These are phyloP conservation scores for Anarsia innoxiella DNA, from an alignment of 2,888 invertebrate genomes.

Conservation along the genomic window DNA sequence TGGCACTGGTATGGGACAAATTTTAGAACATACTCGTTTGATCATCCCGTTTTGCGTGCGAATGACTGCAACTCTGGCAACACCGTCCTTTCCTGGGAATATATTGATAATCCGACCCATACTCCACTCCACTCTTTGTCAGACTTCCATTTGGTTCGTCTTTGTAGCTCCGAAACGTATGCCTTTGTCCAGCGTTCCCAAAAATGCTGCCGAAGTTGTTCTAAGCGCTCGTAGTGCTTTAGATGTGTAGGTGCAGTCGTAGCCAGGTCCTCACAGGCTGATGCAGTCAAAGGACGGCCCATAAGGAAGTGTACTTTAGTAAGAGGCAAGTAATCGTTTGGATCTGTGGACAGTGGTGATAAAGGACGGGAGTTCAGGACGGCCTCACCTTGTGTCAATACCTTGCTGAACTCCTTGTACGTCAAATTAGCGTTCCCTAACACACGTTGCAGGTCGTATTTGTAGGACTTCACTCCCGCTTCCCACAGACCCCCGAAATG, in stretches of 20 bases:
- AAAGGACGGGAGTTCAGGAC: conserved; percentile 18
- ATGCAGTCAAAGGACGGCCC: background rate
- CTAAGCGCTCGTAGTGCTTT: background rate
- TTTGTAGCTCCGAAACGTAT: background rate
- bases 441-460: conserved; percentile 14
- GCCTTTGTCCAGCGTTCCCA: conserved; percentile 1
- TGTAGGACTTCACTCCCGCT: conserved; percentile 12
- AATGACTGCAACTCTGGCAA: background rate
- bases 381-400: conserved; percentile 18
- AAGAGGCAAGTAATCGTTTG: conserved; percentile 18
- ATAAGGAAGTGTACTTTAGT: conserved; percentile 18
- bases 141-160: background rate
- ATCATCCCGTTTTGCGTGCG: background rate
- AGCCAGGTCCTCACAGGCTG: conserved; percentile 9
- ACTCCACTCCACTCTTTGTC: background rate
- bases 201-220: background rate
- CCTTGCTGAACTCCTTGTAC: conserved; percentile 18
- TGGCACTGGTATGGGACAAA: background rate
- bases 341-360: conserved; percentile 17
- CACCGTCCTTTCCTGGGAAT: background rate
- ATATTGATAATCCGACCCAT: background rate
- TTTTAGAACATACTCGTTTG: background rate
- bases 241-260: background rate
- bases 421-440: conserved; percentile 15
- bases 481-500: conserved; percentile 20